Conservation (phyloP, 2,113 vertebrate genomes). For the Petromus typicus region DNA sequence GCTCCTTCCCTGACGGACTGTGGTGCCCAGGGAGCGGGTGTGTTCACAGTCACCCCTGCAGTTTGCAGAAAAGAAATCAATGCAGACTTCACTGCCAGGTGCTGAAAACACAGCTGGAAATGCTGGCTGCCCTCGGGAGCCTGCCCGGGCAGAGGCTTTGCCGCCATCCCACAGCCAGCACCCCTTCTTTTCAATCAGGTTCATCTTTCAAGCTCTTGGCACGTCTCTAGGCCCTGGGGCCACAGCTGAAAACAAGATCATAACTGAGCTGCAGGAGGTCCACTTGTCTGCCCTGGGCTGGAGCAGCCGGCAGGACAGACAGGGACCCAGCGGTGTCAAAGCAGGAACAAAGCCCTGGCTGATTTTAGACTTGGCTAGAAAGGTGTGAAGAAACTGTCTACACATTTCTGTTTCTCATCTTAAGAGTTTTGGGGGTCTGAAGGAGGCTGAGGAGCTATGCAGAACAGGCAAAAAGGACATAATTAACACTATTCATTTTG, state of each 20-base stretch:
- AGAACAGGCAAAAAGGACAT: constrained; percentile 70
- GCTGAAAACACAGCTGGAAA: constrained; percentile 79
- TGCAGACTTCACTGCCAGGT: constrained; percentile 63
- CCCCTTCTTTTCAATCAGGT: constrained; percentile 84
- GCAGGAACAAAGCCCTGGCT: constrained; percentile 76
- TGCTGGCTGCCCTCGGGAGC: constrained; percentile 72
- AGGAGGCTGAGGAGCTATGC: not conserved
- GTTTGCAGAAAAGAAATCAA: constrained; percentile 76
- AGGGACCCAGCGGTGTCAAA: too few species aligned
- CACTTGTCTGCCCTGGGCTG: constrained; percentile 84
- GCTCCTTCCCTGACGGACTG: constrained; percentile 33
- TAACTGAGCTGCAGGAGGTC: constrained; percentile 87
- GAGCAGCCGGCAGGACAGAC: too few species aligned
- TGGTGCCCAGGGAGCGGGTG: not conserved
- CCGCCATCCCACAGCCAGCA: constrained; percentile 78
- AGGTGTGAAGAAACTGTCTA: constrained; percentile 38
- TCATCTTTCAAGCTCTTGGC: constrained; percentile 86
- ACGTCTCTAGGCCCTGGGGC: constrained; percentile 84
- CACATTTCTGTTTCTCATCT: constrained; percentile 32
- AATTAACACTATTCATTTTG: constrained; percentile 73
- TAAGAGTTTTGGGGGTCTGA: not conserved
- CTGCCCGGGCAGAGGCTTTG: constrained; percentile 82
- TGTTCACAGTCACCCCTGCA: constrained; percentile 75
- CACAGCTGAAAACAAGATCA: constrained; percentile 86
- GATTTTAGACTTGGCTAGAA: constrained; percentile 63